These are phyloP conservation scores for Anastatus disparis DNA, from an alignment of 1,140 invertebrate genomes.

Conservation along the genomic window DNA sequence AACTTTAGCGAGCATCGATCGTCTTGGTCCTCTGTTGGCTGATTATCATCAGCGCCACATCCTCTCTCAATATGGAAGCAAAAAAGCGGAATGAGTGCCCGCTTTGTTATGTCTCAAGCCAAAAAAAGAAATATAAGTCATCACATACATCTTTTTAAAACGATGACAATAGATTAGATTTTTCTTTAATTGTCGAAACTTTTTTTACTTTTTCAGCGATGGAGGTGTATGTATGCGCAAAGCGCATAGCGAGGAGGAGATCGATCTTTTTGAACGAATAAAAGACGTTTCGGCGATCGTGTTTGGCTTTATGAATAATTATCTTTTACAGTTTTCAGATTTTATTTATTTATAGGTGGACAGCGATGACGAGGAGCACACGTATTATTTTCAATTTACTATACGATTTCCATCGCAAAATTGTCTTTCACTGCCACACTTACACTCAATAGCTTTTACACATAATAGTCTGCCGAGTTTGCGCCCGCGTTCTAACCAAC, in stretches of 20 bases:
- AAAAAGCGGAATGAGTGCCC: slow-evolving; percentile 16
- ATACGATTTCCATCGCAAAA: background rate
- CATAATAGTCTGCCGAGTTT: background rate
- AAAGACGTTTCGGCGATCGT: background rate
- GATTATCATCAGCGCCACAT: slow-evolving; percentile 17
- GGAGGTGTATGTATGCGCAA: background rate
- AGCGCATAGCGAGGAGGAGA: background rate
- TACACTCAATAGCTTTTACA: slow-evolving; percentile 6
- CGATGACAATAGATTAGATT: background rate
- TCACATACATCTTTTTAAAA: background rate
- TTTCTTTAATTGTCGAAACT: background rate
- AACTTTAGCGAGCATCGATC: slow-evolving; percentile 44
- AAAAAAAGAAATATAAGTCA: slow-evolving; percentile 10
- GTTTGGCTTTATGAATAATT: background rate
- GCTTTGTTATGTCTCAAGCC: background rate
- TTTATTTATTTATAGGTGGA: background rate
- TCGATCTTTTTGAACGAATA: background rate
- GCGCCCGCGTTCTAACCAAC: slow-evolving; percentile 18
- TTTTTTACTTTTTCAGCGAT: no score
- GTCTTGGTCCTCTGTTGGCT: slow-evolving; percentile 54
- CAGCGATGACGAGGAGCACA: background rate
- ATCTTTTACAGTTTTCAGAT: background rate
- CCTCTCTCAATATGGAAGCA: slow-evolving; percentile 36
- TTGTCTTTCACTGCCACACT: slow-evolving; percentile 17
- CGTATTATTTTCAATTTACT: background rate